Conservation (phyloP, 92 coral and sea anemone genomes). For the Anthopleura xanthogrammica region DNA sequence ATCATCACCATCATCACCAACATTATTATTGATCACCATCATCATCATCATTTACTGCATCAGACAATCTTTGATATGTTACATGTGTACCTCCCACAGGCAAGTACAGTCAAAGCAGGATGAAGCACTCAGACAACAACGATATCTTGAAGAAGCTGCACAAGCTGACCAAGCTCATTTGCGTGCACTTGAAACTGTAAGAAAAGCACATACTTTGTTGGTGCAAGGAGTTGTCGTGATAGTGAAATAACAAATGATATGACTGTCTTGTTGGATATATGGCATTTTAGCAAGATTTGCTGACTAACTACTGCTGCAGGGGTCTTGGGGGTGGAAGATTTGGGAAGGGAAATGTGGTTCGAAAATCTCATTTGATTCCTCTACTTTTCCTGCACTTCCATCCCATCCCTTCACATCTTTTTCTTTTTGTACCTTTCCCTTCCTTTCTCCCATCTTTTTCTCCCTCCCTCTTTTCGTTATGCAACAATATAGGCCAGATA, state of each 20-base stretch:
- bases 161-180: conserved; percentile 59
- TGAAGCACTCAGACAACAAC: conserved; percentile 39
- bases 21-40: background rate
- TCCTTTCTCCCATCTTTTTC: background rate
- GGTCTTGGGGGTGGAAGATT: no score
- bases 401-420: no score
- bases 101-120: conserved; percentile 38
- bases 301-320: no score
- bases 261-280: no score
- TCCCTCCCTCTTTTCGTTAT: background rate
- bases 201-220: background rate
- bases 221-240: no score
- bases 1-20: background rate
- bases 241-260: no score
- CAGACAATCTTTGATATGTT: background rate
- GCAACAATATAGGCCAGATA: no score
- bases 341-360: no score
- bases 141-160: conserved; percentile 23
- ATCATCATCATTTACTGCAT: no score
- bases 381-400: no score
- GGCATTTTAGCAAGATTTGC: no score
- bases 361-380: no score
- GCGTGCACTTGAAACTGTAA: conserved; percentile 50
- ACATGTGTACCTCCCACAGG: conserved; percentile 19
- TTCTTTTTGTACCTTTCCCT: background rate